Evolutionary conservation across 1,140 invertebrate species (phyloP).

Genomic region (Drosophila pandora): DNA sequence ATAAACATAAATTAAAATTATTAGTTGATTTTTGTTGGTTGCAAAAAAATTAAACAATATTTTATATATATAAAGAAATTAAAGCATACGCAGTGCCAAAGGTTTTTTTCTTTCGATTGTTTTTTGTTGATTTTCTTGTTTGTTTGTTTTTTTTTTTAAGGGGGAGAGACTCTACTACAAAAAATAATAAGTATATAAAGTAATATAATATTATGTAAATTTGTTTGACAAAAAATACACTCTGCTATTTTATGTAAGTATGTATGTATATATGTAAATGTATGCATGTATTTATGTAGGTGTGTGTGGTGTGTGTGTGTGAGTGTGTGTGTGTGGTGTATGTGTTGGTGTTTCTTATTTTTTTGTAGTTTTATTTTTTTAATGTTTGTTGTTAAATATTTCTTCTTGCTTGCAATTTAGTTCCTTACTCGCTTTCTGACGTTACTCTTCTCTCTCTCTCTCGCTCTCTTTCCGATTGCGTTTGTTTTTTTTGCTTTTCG

Average conservation of each 20-base stretch:
- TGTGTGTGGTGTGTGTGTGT: no score
- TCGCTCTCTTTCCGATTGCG: constrained; percentile 12
- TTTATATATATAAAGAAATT: constrained; percentile 43
- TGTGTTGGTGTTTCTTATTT: constrained; percentile 5
- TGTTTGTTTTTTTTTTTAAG: constrained; percentile 1
- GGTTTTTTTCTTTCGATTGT: constrained; percentile 7
- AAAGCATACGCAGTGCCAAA: constrained; percentile 52
- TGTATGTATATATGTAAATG: constrained; percentile 56
- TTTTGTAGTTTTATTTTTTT: constrained; percentile 13
- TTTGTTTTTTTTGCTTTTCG: constrained; percentile 20
- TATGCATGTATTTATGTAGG: constrained; percentile 32
- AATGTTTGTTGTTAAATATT: constrained; percentile 38
- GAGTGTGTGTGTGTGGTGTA: constrained; percentile 25
- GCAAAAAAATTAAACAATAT: constrained; percentile 50
- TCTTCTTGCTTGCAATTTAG: constrained; percentile 36
- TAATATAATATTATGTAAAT: constrained; percentile 68
- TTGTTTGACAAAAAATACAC: constrained; percentile 82
- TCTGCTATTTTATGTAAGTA: constrained; percentile 65
- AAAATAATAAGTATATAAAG: constrained; percentile 55
- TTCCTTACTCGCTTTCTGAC: constrained; percentile 40
- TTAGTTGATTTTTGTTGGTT: constrained; percentile 55
- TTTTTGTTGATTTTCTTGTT: constrained; percentile 8
- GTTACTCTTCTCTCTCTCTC: constrained; percentile 6
- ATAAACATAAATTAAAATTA: constrained; percentile 72
- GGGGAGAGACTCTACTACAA: constrained; percentile 50